Evolutionary conservation across 2,113 vertebrate species (phyloP), one percentile per base, ranked within the genome.

Genomic region (Proteles cristata): DNA sequence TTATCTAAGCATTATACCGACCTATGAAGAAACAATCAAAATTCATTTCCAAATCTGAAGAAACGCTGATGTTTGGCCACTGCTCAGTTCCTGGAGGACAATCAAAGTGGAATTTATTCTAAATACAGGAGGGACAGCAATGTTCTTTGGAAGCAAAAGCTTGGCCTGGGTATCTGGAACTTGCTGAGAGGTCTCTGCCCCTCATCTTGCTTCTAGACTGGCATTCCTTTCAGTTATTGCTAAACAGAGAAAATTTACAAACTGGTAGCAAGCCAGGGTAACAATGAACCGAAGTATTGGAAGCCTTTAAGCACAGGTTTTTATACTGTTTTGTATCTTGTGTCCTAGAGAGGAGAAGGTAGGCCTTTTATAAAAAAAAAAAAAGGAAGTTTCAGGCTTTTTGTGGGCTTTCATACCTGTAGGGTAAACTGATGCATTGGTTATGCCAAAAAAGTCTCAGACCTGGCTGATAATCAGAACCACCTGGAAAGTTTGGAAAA

Each of bases 11-110:
- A 39, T 71, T 74, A 69, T 25, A 55, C 45, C 0, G 0, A 81
- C 15, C 81, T 85, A 66, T 14, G 17, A 93, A 93, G 94, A 96
- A 96, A 82, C 14, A 79, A 93, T 90, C 79, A 93, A 17, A 19
- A 88, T 90, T 95, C 90, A 71, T 65, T 96, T 90, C 90, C 87
- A 96, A 69, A 96, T 96, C 90, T 90, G 80, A 97, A 97, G 93
- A 96, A 98, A 96, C 77, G 76, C 53, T 85, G 82, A 79, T 85
- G 58, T 94, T 93, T 97, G 86, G 80, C 87, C 26, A 43, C 35
- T 43, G 35, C 55, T 87, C 43, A 17, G 63, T n/a, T 88, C 39
- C 89, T 97, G 96, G 95, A 96, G 88, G 25, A 68, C 74, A 93
- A 93, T 93, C 92, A 96, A 82, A 23, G 73, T 28, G n/a, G 39